Percentiles rank a stretch among this genome's conserved stretches.
Evolutionary conservation across 1,140 invertebrate species (phyloP).

Genomic region (Homalodisca vitripennis): DNA sequence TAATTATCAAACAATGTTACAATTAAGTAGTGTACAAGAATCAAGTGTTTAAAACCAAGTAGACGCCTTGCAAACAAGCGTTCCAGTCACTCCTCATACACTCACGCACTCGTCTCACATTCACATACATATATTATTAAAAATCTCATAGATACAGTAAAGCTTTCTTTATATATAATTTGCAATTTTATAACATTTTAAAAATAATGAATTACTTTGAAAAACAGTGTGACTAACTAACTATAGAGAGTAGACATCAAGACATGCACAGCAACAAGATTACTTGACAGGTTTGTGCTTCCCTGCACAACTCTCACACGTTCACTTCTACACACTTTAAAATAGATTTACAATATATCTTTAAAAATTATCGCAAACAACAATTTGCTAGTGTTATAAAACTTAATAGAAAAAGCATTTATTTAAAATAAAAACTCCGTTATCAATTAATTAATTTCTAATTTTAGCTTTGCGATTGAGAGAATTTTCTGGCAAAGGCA

Average conservation of each 20-base stretch:
- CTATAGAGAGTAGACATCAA: slow-evolving; percentile 26
- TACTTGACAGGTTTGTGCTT: slow-evolving; percentile 12
- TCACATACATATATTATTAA: slow-evolving; percentile 26
- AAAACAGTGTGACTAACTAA: slow-evolving; percentile 28
- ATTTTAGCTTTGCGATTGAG: slow-evolving; percentile 6
- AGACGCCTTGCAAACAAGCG: neutral
- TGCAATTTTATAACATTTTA: slow-evolving; percentile 30
- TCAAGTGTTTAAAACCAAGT: slow-evolving; percentile 29
- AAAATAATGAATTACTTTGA: slow-evolving; percentile 28
- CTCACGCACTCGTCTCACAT: neutral
- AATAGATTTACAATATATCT: slow-evolving; percentile 12
- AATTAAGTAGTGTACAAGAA: slow-evolving; percentile 27
- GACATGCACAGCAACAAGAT: slow-evolving; percentile 21
- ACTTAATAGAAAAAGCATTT: slow-evolving; percentile 31
- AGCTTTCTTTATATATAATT: slow-evolving; percentile 30
- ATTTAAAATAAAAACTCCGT: slow-evolving; percentile 26
- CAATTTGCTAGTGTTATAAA: slow-evolving; percentile 23
- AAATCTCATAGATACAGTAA: slow-evolving; percentile 31
- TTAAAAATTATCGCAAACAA: slow-evolving; percentile 25
- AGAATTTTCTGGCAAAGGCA: slow-evolving; percentile 3
- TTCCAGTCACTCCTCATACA: slow-evolving; percentile 3
- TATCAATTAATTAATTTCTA: neutral
- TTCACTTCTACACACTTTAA: slow-evolving; percentile 17
- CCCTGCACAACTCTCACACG: slow-evolving; percentile 7
- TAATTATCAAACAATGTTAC: slow-evolving; percentile 16